These are phyloP conservation scores for Brenthis ino DNA, from an alignment of 2,888 invertebrate species.

Conservation along the genomic window DNA sequence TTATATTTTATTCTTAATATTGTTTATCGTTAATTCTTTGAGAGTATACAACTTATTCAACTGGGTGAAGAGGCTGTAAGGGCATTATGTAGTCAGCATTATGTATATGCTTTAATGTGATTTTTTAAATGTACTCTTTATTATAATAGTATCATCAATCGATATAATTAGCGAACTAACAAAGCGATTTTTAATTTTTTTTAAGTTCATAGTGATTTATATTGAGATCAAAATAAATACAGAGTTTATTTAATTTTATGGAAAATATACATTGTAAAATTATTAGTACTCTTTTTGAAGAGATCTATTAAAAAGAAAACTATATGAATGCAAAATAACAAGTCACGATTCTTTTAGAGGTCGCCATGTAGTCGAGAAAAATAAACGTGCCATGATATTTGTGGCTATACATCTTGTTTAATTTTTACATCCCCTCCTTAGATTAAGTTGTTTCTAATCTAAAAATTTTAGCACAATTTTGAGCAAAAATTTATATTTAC, in stretches of 20 bases:
- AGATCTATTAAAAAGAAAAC: constrained; percentile 74
- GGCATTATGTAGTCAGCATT: constrained; percentile 82
- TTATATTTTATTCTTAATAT: constrained; percentile 54
- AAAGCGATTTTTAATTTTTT: constrained; percentile 72
- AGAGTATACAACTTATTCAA: constrained; percentile 55
- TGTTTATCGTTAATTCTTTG: constrained; percentile 72
- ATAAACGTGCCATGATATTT: constrained; percentile 84
- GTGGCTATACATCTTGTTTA: constrained; percentile 72
- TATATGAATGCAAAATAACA: constrained; percentile 81
- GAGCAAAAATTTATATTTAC: too few species aligned
- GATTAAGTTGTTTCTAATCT: neutral
- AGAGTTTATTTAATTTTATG: constrained; percentile 83
- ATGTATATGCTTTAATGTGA: constrained; percentile 84
- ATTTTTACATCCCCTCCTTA: constrained; percentile 46
- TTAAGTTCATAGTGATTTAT: constrained; percentile 80
- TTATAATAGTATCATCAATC: constrained; percentile 81
- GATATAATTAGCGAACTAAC: constrained; percentile 81
- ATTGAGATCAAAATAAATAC: constrained; percentile 79
- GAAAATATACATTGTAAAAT: constrained; percentile 79
- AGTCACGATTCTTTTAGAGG: constrained; percentile 83
- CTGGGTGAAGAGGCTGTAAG: constrained; percentile 69
- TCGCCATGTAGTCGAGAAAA: constrained; percentile 84
- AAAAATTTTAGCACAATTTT: too few species aligned
- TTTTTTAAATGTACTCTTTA: constrained; percentile 83
- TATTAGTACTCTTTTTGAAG: constrained; percentile 74